Percentiles rank a stretch among this genome's conserved stretches.
These are phyloP conservation scores for Monarcha castaneiventris DNA, from an alignment of 2,113 vertebrate genomes.

Conservation along the genomic window DNA sequence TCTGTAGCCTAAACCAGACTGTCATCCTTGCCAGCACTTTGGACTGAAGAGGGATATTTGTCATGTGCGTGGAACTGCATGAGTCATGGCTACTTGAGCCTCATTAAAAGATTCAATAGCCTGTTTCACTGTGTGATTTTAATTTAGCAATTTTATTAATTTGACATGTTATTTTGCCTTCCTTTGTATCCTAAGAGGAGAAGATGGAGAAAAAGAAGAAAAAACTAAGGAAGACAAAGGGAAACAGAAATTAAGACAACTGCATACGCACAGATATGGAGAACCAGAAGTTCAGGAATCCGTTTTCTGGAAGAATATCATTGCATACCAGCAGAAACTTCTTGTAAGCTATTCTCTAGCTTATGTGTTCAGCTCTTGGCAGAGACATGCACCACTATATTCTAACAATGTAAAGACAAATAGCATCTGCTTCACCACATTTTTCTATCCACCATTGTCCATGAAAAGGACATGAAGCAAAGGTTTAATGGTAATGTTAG, in stretches of 20 bases:
- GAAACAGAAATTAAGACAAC: constrained; percentile 80
- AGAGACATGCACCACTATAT: background rate
- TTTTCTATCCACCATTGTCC: background rate
- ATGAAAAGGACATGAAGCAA: background rate
- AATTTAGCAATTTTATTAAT: background rate
- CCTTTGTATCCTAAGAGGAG: constrained; percentile 69
- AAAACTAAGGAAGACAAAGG: constrained; percentile 80
- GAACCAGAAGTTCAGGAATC: constrained; percentile 91
- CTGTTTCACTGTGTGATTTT: background rate
- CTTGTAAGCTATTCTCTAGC: constrained; percentile 78
- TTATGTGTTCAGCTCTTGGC: background rate
- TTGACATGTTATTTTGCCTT: background rate
- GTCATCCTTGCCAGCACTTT: background rate
- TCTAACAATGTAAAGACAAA: background rate
- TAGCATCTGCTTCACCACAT: background rate
- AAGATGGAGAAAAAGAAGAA: constrained; percentile 80
- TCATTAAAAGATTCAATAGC: background rate
- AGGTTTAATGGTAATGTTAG: background rate
- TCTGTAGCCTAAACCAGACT: background rate
- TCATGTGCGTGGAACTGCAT: background rate
- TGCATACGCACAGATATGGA: constrained; percentile 80
- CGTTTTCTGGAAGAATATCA: constrained; percentile 93
- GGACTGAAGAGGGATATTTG: background rate
- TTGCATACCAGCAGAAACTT: constrained; percentile 92
- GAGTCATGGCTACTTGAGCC: background rate